Percentiles rank a stretch among this genome's conserved stretches.
Evolutionary conservation across 2,113 vertebrate genomes (phyloP).

Genomic region (Mungos mungo): DNA sequence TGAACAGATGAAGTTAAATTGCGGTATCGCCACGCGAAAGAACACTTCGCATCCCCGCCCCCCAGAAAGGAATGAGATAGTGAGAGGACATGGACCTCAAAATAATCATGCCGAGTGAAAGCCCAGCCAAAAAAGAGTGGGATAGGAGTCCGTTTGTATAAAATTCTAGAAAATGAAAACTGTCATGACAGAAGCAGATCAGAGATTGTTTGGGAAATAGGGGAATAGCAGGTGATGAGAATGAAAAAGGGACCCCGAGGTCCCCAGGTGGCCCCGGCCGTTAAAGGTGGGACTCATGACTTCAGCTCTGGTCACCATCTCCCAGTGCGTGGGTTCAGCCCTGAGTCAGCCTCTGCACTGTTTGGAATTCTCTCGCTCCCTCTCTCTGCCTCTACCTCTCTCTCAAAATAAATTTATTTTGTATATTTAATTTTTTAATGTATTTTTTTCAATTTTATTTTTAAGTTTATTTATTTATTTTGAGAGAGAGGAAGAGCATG

Average conservation of each 20-base stretch:
- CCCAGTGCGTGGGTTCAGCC: too few species aligned
- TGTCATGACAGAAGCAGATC: background rate
- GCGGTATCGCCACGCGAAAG: background rate
- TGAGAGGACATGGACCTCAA: background rate
- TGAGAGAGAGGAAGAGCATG: too few species aligned
- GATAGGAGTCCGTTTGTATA: background rate
- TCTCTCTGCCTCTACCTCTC: too few species aligned
- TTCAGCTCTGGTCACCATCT: too few species aligned
- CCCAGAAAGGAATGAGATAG: background rate
- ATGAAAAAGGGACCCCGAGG: background rate
- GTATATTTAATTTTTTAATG: too few species aligned
- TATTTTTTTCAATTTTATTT: too few species aligned
- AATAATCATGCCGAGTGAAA: background rate
- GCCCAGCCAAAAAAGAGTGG: background rate
- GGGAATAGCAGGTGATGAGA: background rate
- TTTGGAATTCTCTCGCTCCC: too few species aligned
- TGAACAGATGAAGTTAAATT: background rate
- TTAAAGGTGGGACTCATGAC: too few species aligned
- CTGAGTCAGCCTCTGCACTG: too few species aligned
- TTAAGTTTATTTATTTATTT: too few species aligned
- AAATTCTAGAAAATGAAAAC: background rate
- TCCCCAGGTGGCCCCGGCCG: too few species aligned
- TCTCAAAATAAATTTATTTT: too few species aligned
- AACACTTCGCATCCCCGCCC: background rate
- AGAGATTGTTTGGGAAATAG: background rate